phyloP scores from a whole-genome alignment of 2,113 vertebrate species.

The Aspidoscelis tigris region DNA sequence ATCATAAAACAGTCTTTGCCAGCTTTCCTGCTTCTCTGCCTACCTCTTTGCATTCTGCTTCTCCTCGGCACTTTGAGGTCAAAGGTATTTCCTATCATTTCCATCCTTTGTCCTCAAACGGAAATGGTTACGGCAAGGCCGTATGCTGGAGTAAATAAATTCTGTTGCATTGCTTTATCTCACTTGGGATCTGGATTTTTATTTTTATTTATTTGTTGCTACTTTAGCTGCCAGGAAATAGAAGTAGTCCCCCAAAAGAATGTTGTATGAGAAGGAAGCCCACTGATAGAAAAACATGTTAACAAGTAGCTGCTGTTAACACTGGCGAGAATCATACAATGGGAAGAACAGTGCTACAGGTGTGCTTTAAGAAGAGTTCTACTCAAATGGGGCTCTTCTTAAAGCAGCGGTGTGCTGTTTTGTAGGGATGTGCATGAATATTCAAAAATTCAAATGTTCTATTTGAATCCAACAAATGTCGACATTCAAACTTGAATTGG shows the following conservation, averaged over 20 bases:
- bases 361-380: no score
- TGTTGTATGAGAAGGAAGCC: background rate
- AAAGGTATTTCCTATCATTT: slow-evolving; percentile 62
- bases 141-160: background rate
- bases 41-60: slow-evolving; percentile 35
- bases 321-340: background rate
- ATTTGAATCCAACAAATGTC: no score
- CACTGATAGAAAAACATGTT: slow-evolving; percentile 37
- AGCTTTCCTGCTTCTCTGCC: slow-evolving; percentile 24
- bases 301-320: slow-evolving; percentile 1
- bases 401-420: no score
- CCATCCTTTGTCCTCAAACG: slow-evolving; percentile 24
- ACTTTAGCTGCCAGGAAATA: slow-evolving; percentile 46
- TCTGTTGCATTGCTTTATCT: background rate
- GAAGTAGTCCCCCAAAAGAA: slow-evolving; percentile 26
- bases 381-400: no score
- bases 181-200: slow-evolving; percentile 24
- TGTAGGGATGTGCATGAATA: no score
- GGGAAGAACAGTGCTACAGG: no score
- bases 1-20: slow-evolving; percentile 25
- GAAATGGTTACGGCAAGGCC: slow-evolving; percentile 40
- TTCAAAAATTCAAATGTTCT: no score
- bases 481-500: no score
- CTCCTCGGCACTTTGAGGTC: slow-evolving; percentile 52
- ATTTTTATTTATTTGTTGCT: background rate